Conservation (phyloP, 2,797 vertebrate species). For the Cyclura pinguis region DNA sequence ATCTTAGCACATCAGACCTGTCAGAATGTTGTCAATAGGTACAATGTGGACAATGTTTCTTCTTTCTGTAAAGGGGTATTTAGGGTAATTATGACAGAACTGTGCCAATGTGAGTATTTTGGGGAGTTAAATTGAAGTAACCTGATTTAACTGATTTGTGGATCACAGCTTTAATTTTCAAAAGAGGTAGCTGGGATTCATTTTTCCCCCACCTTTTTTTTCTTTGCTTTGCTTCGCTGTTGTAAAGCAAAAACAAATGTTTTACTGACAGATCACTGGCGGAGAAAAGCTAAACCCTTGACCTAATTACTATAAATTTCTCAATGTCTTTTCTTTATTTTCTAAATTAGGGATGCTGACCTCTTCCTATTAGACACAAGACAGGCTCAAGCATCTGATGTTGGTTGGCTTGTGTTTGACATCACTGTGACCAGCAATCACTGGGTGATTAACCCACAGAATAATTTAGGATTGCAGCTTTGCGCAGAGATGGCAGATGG, state of each 20-base stretch:
- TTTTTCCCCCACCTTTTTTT: too few relatives aligned
- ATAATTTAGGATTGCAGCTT: conserved; percentile 97
- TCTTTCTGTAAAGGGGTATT: background rate
- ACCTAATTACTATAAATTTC: conserved; percentile 20
- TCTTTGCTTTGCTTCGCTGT: background rate
- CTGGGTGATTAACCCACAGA: conserved; percentile 97
- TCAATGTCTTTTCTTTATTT: conserved; percentile 63
- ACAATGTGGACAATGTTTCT: background rate
- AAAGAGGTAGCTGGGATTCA: background rate
- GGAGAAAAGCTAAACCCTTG: conserved; percentile 51
- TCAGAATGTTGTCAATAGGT: background rate
- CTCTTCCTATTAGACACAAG: conserved; percentile 94
- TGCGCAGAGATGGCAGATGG: conserved; percentile 93
- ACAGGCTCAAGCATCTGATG: conserved; percentile 90
- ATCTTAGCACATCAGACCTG: background rate
- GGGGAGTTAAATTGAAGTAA: background rate
- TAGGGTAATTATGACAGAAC: background rate
- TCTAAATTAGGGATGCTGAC: conserved; percentile 91
- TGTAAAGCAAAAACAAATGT: background rate
- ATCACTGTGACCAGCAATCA: conserved; percentile 99
- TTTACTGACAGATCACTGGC: conserved; percentile 30
- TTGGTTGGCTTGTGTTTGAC: conserved; percentile 98
- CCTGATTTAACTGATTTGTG: background rate
- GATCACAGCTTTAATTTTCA: conserved; percentile 10
- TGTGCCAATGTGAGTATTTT: background rate